These are phyloP conservation scores for Cantharis lateralis DNA, from an alignment of 2,888 invertebrate species.

Conservation along the genomic window DNA sequence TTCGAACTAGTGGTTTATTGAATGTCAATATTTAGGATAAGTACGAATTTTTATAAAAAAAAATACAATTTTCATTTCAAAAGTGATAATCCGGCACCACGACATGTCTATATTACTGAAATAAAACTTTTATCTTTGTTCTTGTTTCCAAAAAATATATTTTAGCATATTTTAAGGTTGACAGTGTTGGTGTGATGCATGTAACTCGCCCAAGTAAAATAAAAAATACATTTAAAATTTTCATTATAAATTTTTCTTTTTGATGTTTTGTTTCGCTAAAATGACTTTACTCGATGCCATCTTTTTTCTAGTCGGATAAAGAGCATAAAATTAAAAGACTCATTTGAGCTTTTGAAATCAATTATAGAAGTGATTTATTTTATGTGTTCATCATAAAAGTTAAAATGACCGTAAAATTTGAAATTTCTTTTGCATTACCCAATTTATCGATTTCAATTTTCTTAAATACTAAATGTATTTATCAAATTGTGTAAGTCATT, in stretches of 20 bases:
- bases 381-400: not conserved
- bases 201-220: not conserved
- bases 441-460: not conserved
- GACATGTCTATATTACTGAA: not conserved
- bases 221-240: not conserved
- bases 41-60: slow-evolving; percentile 3
- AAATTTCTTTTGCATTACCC: not conserved
- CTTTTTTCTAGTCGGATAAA: not conserved
- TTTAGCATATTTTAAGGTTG: not conserved
- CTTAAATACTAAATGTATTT: not conserved
- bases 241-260: not conserved
- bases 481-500: not conserved
- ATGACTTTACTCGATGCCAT: not conserved
- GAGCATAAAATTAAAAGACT: not conserved
- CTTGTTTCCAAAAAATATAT: not conserved
- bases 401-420: not conserved
- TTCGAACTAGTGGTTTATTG: slow-evolving; percentile 27
- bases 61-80: slow-evolving; percentile 4
- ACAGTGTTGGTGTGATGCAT: not conserved
- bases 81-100: not conserved
- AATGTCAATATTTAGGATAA: slow-evolving; percentile 17
- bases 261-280: not conserved
- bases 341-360: not conserved
- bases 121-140: not conserved
- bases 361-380: not conserved